These are phyloP conservation scores for Ptilodon capucinus DNA, from an alignment of 2,888 invertebrate genomes.

Conservation along the genomic window DNA sequence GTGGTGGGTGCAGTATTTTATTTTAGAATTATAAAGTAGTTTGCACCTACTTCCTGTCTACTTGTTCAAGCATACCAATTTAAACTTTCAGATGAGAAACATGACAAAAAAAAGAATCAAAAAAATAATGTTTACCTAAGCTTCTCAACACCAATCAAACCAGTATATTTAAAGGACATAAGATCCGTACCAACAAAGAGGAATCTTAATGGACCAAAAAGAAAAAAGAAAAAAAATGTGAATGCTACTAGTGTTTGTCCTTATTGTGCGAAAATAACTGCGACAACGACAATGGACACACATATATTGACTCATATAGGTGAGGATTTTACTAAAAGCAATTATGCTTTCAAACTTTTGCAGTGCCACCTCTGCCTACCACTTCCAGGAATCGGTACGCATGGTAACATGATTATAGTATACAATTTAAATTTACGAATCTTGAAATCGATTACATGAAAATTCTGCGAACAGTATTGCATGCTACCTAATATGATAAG, in stretches of 20 bases:
- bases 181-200: slow-evolving; percentile 23
- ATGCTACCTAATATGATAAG: too few species aligned
- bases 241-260: slow-evolving; percentile 45
- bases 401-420: too few species aligned
- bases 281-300: slow-evolving; percentile 27
- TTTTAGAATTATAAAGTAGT: not conserved
- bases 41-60: too few species aligned
- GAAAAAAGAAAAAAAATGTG: slow-evolving; percentile 12
- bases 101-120: not conserved
- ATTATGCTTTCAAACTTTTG: too few species aligned
- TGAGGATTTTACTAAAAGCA: slow-evolving; percentile 16
- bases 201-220: slow-evolving; percentile 1
- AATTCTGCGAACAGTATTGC: too few species aligned
- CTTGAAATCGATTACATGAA: too few species aligned
- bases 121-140: not conserved
- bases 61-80: not conserved
- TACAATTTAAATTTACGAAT: too few species aligned
- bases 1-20: slow-evolving; percentile 3
- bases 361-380: too few species aligned
- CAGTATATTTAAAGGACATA: slow-evolving; percentile 45
- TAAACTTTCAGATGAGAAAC: slow-evolving; percentile 10
- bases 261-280: slow-evolving; percentile 53
- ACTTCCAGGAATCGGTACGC: too few species aligned
- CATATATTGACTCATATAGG: slow-evolving; percentile 52
- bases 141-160: slow-evolving; percentile 41